Evolutionary conservation across 2,888 invertebrate species (phyloP), one percentile per base, ranked within the genome.

Genomic region (Dichetophora obliterata): DNA sequence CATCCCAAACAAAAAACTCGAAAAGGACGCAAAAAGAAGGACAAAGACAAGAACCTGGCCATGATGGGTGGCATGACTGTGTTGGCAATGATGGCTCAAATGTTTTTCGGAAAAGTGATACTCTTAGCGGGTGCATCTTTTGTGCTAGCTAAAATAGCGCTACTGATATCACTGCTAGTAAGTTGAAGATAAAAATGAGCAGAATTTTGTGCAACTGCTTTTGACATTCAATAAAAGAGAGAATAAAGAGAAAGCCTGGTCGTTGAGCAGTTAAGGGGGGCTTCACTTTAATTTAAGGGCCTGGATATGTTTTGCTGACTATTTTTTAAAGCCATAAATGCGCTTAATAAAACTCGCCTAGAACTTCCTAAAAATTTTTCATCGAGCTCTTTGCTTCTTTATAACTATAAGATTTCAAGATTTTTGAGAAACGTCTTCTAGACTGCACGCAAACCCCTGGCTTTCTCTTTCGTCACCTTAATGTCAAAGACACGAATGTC

Each of bases 81-180:
- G 87, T 90, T 92, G 79, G 92, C 92, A 59, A 91, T 93, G 89
- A 89, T 93, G 87, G 91, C 92, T 2, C 93, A 93, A 88, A 88
- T 93, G 89, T 92, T 93, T 78, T 91, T 93, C 85, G 92, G 93
- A 34, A 93, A 93, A 89, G 91, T 94, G 77, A 92, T 93, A 6
- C 90, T 93, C 78, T 90, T 93, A 81, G 93, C 93, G 0, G 93
- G 93, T 61, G 91, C 93, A 9, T 93, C 93, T 4, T 88, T 94
- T 77, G 88, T 94, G 74, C 91, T 93, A 78, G 92, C 93, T 8
- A 94, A 94, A 86, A 91, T 93, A 69, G 93, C 93, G 0, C 85
- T 94, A 27, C 87, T 93, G 71, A 84, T 93, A 43, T 92, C 93
- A 5, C 88, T 92, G 57, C 90, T 93, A 82, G 90, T 90, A 85